Conservation (phyloP, 2,888 invertebrate species). For the Phengaris alcon region DNA sequence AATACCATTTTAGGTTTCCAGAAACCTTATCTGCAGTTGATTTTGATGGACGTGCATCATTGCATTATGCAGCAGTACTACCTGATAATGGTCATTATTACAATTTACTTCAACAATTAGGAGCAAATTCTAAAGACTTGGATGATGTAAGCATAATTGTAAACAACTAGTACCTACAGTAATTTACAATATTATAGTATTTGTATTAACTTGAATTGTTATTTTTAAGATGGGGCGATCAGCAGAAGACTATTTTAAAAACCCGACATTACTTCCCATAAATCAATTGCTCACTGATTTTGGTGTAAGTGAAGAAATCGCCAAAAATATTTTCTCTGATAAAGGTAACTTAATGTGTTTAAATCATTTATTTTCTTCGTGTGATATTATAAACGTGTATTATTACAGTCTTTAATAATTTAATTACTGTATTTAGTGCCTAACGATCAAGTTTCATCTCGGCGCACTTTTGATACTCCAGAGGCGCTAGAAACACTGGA, state of each 20-base stretch:
- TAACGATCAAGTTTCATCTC: constrained; percentile 85
- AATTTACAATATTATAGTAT: neutral
- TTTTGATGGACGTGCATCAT: constrained; percentile 88
- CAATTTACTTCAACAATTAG: constrained; percentile 90
- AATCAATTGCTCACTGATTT: constrained; percentile 83
- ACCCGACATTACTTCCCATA: constrained; percentile 84
- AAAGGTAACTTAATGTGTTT: constrained; percentile 80
- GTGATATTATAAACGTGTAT: neutral
- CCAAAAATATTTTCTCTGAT: constrained; percentile 85
- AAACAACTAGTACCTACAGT: neutral
- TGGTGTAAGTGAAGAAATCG: constrained; percentile 83
- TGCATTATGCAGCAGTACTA: constrained; percentile 92
- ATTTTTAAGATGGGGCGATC: constrained; percentile 84
- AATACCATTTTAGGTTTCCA: constrained; percentile 85
- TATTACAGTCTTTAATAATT: constrained; percentile 29
- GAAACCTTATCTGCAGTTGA: constrained; percentile 91
- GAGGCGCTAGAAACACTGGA: constrained; percentile 87
- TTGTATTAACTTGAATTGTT: neutral
- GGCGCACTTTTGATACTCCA: constrained; percentile 84
- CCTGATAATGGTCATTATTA: constrained; percentile 93
- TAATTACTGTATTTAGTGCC: constrained; percentile 79
- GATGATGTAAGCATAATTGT: constrained; percentile 84
- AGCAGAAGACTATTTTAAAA: constrained; percentile 87
- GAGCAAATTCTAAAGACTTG: constrained; percentile 88
- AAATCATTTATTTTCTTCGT: neutral